A percentile compares a stretch with the other conserved stretches of the same genome.
Conservation (phyloP, 2,888 invertebrate genomes). For the Tolmerus cingulatus region DNA sequence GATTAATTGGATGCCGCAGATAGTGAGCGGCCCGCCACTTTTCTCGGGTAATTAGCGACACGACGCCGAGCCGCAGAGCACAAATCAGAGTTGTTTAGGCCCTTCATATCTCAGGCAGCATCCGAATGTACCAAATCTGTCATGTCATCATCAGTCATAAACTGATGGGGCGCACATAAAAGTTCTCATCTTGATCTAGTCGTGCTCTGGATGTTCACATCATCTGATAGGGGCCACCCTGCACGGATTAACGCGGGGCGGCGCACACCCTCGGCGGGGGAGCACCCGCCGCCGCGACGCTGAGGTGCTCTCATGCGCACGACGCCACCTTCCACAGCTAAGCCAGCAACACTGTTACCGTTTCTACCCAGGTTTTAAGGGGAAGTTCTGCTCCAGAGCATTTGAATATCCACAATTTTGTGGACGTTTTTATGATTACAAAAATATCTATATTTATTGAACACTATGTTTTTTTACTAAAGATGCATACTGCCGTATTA, state of each 20-base stretch:
- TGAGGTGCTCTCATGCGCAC: not conserved
- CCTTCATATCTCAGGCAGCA: slow-evolving; percentile 28
- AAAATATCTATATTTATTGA: too few species aligned
- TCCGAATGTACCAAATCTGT: slow-evolving; percentile 34
- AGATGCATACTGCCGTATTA: too few species aligned
- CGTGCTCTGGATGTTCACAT: slow-evolving; percentile 1
- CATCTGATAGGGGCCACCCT: not conserved
- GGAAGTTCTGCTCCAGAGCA: not conserved
- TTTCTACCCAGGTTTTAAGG: not conserved
- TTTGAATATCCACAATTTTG: not conserved
- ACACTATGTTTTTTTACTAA: too few species aligned
- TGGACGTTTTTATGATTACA: too few species aligned
- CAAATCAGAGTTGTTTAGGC: slow-evolving; percentile 18
- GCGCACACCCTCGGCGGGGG: not conserved
- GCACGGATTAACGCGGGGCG: not conserved
- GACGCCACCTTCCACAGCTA: not conserved
- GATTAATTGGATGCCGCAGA: not conserved
- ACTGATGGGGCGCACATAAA: slow-evolving; percentile 6
- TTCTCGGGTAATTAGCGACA: slow-evolving; percentile 10
- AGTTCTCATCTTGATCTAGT: slow-evolving; percentile 22
- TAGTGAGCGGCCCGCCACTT: not conserved
- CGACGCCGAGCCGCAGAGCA: not conserved
- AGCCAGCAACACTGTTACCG: not conserved
- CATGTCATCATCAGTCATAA: slow-evolving; percentile 39
- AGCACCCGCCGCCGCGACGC: not conserved